Conservation (phyloP, 2,888 invertebrate genomes). For the Encarsia formosa region DNA sequence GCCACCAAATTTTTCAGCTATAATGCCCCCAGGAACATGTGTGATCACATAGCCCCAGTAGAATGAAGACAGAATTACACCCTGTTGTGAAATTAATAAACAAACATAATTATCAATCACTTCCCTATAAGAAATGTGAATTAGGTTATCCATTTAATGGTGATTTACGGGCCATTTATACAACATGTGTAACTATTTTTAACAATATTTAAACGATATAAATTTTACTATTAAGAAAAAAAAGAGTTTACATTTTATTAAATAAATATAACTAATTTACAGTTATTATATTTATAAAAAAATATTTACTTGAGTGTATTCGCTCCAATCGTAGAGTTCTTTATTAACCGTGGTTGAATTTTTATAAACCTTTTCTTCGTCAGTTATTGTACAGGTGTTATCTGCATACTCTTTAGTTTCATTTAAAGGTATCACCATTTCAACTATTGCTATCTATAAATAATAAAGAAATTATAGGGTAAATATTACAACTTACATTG, state of each 20-base stretch:
- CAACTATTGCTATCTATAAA: slow-evolving; percentile 65
- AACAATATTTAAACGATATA: too few species aligned
- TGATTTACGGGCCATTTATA: too few species aligned
- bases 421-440: slow-evolving; percentile 53
- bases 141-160: too few species aligned
- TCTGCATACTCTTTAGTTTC: background rate
- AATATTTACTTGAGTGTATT: slow-evolving; percentile 23
- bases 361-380: background rate
- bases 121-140: too few species aligned
- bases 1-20: slow-evolving; percentile 79
- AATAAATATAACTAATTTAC: too few species aligned
- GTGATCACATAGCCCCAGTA: slow-evolving; percentile 83
- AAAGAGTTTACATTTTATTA: too few species aligned
- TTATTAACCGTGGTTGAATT: background rate
- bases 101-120: too few species aligned
- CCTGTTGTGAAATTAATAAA: too few species aligned
- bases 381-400: slow-evolving; percentile 15
- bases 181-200: too few species aligned
- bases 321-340: slow-evolving; percentile 24
- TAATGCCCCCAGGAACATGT: slow-evolving; percentile 75
- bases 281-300: background rate
- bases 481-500: too few species aligned
- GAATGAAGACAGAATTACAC: slow-evolving; percentile 75
- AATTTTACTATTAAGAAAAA: too few species aligned
- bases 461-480: too few species aligned